These are phyloP conservation scores for Cotesia chilonis DNA, from an alignment of 1,140 invertebrate species.

Conservation along the genomic window DNA sequence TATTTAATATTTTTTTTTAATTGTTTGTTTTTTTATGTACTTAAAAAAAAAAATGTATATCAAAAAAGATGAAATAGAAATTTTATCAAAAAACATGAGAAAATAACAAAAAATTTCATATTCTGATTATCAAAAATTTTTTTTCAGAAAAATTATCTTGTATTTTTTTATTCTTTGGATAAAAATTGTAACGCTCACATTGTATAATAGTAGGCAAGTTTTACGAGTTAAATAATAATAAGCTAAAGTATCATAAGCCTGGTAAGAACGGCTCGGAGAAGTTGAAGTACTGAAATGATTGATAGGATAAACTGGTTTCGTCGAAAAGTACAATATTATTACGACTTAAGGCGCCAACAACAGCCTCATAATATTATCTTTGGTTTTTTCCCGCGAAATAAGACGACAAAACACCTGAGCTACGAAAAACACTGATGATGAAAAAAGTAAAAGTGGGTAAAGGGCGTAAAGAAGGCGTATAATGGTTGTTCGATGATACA, in stretches of 20 bases:
- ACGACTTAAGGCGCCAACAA: conserved; percentile 13
- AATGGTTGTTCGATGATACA: conserved; percentile 36
- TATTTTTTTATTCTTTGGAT: too few relatives aligned
- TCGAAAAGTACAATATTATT: conserved; percentile 25
- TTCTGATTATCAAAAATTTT: too few relatives aligned
- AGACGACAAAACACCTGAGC: not conserved
- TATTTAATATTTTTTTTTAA: too few relatives aligned
- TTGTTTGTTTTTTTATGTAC: too few relatives aligned
- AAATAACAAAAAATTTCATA: too few relatives aligned
- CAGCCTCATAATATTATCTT: conserved; percentile 5
- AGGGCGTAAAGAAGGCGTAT: conserved; percentile 23
- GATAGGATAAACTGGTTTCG: conserved; percentile 25
- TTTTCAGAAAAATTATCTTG: too few relatives aligned
- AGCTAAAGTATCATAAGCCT: not conserved
- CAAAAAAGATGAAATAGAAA: too few relatives aligned
- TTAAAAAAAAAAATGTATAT: too few relatives aligned
- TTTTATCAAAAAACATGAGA: not conserved
- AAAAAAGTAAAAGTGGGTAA: conserved; percentile 7
- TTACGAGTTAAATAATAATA: not conserved
- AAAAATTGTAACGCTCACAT: too few relatives aligned
- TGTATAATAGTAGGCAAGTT: too few relatives aligned
- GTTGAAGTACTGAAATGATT: conserved; percentile 15
- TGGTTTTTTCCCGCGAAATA: not conserved
- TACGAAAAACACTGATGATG: not conserved
- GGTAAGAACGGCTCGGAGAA: not conserved